Evolutionary conservation across 2,888 invertebrate species (phyloP).

Genomic region (Agapostemon virescens): DNA sequence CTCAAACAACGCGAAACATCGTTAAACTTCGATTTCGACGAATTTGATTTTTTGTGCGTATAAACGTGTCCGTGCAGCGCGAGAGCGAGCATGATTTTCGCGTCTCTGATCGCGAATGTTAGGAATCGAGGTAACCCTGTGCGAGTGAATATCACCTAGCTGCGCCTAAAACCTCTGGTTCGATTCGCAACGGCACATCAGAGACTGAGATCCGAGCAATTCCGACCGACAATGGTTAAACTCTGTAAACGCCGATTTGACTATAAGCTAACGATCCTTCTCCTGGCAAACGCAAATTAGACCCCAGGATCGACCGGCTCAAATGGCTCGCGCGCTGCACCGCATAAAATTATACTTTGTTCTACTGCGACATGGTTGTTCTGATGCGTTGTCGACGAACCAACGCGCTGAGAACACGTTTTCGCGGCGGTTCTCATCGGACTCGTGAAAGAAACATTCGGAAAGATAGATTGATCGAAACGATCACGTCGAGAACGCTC

Average conservation of each 20-base stretch:
- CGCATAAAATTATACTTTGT: constrained; percentile 31
- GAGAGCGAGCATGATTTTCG: constrained; percentile 63
- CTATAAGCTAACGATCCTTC: not conserved
- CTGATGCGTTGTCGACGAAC: constrained; percentile 64
- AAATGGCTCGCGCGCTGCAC: constrained; percentile 71
- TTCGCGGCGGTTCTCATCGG: not conserved
- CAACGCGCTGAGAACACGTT: constrained; percentile 18
- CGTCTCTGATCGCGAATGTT: constrained; percentile 32
- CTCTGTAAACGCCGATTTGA: not conserved
- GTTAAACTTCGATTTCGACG: constrained; percentile 68
- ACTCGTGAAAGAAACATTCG: not conserved
- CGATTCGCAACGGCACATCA: constrained; percentile 38
- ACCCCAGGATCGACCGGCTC: constrained; percentile 40
- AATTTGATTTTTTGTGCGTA: constrained; percentile 27
- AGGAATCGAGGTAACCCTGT: constrained; percentile 23
- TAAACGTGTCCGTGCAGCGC: constrained; percentile 67
- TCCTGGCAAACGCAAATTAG: constrained; percentile 30
- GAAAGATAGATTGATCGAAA: not conserved
- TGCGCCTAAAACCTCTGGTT: constrained; percentile 54
- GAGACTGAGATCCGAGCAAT: constrained; percentile 31
- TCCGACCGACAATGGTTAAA: not conserved
- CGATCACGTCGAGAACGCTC: constrained; percentile 62
- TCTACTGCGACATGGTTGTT: constrained; percentile 52
- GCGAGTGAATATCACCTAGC: constrained; percentile 51
- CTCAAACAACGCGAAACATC: not conserved